Evolutionary conservation across 2,888 invertebrate genomes (phyloP).

Genomic region (Orchesellides sinensis): DNA sequence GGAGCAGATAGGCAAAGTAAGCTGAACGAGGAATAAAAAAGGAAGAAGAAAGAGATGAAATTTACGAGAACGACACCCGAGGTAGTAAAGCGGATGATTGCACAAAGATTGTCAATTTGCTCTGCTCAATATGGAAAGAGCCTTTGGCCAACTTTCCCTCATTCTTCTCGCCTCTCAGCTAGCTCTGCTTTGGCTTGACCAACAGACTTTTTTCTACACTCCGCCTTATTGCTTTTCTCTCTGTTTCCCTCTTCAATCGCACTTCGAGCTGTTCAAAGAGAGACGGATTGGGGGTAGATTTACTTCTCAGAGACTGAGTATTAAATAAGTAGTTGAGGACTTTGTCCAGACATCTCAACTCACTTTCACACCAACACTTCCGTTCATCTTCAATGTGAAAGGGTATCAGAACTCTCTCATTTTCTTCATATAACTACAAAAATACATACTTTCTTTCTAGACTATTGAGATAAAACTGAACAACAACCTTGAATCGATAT

Average conservation of each 20-base stretch:
- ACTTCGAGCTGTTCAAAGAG: too few relatives aligned
- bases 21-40: conserved; percentile 22
- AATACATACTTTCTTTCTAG: too few relatives aligned
- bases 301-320: conserved; percentile 15
- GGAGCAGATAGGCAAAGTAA: not conserved
- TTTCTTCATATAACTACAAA: too few relatives aligned
- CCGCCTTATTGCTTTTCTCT: conserved; percentile 55
- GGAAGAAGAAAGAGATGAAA: conserved; percentile 44
- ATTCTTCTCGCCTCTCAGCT: conserved; percentile 57
- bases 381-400: conserved; percentile 33
- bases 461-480: too few relatives aligned
- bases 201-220: conserved; percentile 53
- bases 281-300: not conserved
- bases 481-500: too few relatives aligned
- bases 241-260: conserved; percentile 17
- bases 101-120: conserved; percentile 75
- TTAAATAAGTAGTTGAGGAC: conserved; percentile 41
- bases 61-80: conserved; percentile 58
- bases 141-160: conserved; percentile 73
- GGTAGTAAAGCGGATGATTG: conserved; percentile 73
- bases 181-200: conserved; percentile 45
- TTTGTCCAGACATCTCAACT: conserved; percentile 15
- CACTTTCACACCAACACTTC: conserved; percentile 24
- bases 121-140: conserved; percentile 75
- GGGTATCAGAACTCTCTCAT: not conserved